Percentiles rank a stretch among this genome's conserved stretches.
Conservation (phyloP, 2,888 invertebrate species). For the Ectemnius cavifrons region DNA sequence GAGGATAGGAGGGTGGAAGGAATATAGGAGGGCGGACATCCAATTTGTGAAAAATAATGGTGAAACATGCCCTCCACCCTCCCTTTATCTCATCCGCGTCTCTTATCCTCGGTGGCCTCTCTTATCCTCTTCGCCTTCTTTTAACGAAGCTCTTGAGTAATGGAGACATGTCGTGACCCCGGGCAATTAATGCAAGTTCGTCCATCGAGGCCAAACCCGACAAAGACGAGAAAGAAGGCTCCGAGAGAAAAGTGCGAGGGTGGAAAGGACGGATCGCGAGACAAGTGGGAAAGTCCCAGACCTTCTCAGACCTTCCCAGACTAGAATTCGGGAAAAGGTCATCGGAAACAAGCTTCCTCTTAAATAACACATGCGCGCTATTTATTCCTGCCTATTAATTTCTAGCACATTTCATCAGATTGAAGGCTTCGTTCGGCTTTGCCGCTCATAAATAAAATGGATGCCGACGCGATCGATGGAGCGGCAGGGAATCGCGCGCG, state of each 20-base stretch:
- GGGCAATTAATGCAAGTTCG: conserved; percentile 68
- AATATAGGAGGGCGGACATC: conserved; percentile 28
- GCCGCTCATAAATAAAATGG: no score
- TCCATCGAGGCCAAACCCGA: conserved; percentile 46
- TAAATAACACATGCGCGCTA: no score
- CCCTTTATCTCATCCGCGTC: conserved; percentile 29
- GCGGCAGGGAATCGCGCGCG: no score
- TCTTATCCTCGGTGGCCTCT: conserved; percentile 31
- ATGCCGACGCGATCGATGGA: no score
- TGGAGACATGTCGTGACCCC: conserved; percentile 69
- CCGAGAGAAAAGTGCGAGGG: conserved; percentile 21
- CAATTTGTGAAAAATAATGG: conserved; percentile 56
- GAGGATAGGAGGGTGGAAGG: not conserved
- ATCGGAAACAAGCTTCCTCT: no score
- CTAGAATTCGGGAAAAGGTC: no score
- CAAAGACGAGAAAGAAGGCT: conserved; percentile 18
- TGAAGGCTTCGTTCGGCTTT: no score
- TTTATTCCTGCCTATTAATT: no score
- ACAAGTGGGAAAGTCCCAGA: not conserved
- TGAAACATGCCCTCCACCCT: conserved; percentile 39
- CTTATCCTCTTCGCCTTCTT: conserved; percentile 43
- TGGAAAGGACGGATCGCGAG: conserved; percentile 5
- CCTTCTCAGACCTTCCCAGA: no score
- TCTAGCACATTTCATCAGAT: no score
- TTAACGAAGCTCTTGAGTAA: conserved; percentile 63